Percentiles rank a stretch among this genome's conserved stretches.
Evolutionary conservation across 2,113 vertebrate species (phyloP).

Genomic region (Pygoscelis antarcticus): DNA sequence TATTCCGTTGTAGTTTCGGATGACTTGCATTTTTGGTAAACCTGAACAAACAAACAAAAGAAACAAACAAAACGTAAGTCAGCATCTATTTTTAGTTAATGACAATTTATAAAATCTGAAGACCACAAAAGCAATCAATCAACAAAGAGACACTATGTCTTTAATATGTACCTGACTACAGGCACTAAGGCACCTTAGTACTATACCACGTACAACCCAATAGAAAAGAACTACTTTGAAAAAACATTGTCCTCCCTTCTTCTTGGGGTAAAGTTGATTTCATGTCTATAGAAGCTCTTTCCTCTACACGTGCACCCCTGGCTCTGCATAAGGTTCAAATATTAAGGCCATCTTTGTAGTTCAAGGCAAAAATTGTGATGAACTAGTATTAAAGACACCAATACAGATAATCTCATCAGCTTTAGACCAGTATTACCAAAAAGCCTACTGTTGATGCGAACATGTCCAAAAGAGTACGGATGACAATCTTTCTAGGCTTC

Average conservation of each 20-base stretch:
- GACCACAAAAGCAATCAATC: background rate
- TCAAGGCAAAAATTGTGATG: constrained; percentile 11
- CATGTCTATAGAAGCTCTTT: background rate
- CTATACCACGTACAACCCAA: background rate
- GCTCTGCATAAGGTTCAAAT: background rate
- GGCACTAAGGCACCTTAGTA: background rate
- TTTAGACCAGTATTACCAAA: constrained; percentile 27
- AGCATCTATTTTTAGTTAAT: background rate
- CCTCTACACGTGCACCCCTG: background rate
- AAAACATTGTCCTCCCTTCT: background rate
- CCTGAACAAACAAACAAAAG: constrained; percentile 70
- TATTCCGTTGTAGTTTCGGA: constrained; percentile 84
- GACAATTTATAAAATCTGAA: background rate
- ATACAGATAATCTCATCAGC: constrained; percentile 4
- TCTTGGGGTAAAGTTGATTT: constrained; percentile 7
- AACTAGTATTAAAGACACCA: background rate
- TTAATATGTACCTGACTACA: background rate
- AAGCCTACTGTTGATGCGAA: background rate
- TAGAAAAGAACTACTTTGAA: background rate
- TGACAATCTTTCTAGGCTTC: background rate
- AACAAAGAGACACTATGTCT: background rate
- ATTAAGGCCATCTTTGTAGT: constrained; percentile 44
- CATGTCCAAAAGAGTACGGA: background rate
- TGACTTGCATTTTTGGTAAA: constrained; percentile 92
- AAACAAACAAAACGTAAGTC: background rate